These are phyloP conservation scores for Diglossa cyanea DNA, from an alignment of 2,797 vertebrate genomes.

Conservation along the genomic window DNA sequence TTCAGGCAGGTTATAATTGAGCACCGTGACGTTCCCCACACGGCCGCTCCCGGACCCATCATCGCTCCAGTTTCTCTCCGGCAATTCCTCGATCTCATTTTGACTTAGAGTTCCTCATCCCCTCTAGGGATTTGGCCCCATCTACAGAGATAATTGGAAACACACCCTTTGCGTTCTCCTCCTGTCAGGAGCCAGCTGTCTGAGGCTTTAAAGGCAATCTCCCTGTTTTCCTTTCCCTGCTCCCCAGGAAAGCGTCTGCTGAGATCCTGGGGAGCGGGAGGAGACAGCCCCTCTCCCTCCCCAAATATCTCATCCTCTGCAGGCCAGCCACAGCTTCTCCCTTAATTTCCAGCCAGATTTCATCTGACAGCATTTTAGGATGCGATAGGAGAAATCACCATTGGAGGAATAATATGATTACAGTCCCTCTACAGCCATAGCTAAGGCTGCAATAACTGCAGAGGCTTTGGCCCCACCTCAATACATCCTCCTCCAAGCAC, in stretches of 20 bases:
- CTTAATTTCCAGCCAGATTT: conserved; percentile 27
- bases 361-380: conserved; percentile 7
- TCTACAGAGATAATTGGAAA: conserved; percentile 64
- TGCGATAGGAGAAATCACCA: neutral
- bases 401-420: neutral
- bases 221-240: neutral
- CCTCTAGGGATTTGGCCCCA: conserved; percentile 48
- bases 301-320: neutral
- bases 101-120: neutral
- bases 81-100: conserved; percentile 44
- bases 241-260: neutral
- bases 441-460: conserved; percentile 11
- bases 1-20: conserved; percentile 54
- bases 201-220: conserved; percentile 24
- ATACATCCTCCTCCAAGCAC: neutral
- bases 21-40: neutral
- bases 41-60: neutral
- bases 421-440: neutral
- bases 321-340: neutral
- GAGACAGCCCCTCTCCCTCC: neutral
- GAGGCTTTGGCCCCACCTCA: neutral
- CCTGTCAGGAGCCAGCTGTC: conserved; percentile 51
- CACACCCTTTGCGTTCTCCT: conserved; percentile 17
- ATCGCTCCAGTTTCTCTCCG: neutral
- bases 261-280: neutral